These are phyloP conservation scores for Rhinatrema bivittatum DNA, from an alignment of 2,797 vertebrate genomes.

Conservation along the genomic window DNA sequence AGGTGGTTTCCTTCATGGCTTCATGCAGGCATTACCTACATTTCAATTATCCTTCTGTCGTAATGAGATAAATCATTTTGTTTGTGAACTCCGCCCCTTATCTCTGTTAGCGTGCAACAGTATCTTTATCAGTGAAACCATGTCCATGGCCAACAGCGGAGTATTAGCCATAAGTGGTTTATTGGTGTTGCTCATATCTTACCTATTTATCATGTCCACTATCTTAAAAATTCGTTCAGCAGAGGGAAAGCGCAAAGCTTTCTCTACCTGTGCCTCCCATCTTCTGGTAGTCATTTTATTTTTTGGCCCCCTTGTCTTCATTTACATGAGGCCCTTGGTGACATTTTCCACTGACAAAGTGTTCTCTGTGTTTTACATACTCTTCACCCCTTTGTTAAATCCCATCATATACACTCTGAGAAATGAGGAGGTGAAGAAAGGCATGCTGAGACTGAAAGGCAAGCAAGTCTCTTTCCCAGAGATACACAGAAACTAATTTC, in stretches of 20 bases:
- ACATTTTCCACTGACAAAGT: conserved; percentile 16
- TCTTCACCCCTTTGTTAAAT: conserved; percentile 22
- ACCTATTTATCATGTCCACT: conserved; percentile 2
- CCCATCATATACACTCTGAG: conserved; percentile 25
- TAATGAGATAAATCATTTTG: no score
- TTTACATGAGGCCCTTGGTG: conserved; percentile 15
- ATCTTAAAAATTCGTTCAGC: neutral
- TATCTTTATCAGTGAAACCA: conserved; percentile 3
- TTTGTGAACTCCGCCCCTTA: no score
- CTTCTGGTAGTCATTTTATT: neutral
- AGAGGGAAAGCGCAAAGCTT: neutral
- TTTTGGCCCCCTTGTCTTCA: conserved; percentile 21
- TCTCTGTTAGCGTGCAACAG: conserved; percentile 21
- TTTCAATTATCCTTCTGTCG: no score
- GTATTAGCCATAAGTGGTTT: conserved; percentile 16
- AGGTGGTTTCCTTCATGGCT: no score
- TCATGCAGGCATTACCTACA: no score
- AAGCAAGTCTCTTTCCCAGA: neutral
- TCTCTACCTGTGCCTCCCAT: conserved; percentile 16
- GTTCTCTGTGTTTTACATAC: conserved; percentile 9
- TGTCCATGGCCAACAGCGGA: conserved; percentile 5
- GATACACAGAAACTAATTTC: neutral
- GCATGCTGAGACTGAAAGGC: conserved; percentile 4
- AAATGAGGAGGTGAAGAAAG: conserved; percentile 23
- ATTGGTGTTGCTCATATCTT: neutral